Evolutionary conservation across 1,140 invertebrate species (phyloP).

Genomic region (Hylaeus volcanicus): DNA sequence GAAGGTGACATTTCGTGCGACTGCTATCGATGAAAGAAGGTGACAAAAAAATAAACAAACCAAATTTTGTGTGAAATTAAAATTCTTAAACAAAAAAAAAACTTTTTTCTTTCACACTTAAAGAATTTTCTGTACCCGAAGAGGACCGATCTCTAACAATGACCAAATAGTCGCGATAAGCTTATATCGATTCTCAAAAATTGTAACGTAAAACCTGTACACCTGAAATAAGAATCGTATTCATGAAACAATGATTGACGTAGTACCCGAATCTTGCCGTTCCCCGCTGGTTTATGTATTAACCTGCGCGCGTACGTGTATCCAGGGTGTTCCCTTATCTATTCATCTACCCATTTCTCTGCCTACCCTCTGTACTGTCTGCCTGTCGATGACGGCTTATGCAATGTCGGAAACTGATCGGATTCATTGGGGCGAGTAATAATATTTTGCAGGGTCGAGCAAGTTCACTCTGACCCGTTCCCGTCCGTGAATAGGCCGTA

Average conservation of each 20-base stretch:
- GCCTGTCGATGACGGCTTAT: slow-evolving; percentile 72
- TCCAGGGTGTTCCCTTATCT: slow-evolving; percentile 36
- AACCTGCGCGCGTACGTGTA: slow-evolving; percentile 15
- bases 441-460: slow-evolving; percentile 77
- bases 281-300: slow-evolving; percentile 2
- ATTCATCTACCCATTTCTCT: slow-evolving; percentile 43
- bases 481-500: slow-evolving; percentile 68
- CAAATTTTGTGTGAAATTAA: too few species aligned
- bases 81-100: too few species aligned
- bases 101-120: too few species aligned
- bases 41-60: too few species aligned
- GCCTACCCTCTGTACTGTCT: slow-evolving; percentile 16
- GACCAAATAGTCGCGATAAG: too few species aligned
- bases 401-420: slow-evolving; percentile 75
- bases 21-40: too few species aligned
- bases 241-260: slow-evolving; percentile 3
- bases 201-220: too few species aligned
- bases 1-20: too few species aligned
- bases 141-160: too few species aligned
- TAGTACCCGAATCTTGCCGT: neutral
- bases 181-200: too few species aligned
- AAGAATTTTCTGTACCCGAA: too few species aligned
- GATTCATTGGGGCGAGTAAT: slow-evolving; percentile 75
- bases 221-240: too few species aligned
- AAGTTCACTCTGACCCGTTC: slow-evolving; percentile 72